Evolutionary conservation across 2,888 invertebrate species (phyloP).

Genomic region (Habrosyne pyritoides): DNA sequence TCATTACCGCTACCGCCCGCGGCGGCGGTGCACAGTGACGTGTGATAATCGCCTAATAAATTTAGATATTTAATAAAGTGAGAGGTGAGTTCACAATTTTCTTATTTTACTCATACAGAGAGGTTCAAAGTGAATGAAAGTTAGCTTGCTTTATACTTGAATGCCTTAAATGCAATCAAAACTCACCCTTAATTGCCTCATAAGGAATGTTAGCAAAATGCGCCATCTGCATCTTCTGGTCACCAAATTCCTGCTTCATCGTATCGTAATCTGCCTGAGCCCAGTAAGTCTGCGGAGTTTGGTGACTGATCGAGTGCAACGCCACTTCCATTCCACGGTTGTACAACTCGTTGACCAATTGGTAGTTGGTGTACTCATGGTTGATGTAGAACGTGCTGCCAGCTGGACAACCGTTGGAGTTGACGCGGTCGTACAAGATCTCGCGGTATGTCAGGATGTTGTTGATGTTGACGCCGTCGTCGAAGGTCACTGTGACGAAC

Average conservation of each 20-base stretch:
- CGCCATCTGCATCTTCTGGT: constrained; percentile 79
- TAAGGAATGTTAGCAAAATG: constrained; percentile 81
- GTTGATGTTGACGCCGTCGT: constrained; percentile 84
- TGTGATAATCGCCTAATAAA: too few relatives aligned
- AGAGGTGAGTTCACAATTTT: too few relatives aligned
- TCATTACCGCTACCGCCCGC: too few relatives aligned
- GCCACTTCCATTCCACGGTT: constrained; percentile 86
- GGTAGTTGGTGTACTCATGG: constrained; percentile 89
- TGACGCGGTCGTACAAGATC: constrained; percentile 78
- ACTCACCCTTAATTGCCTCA: constrained; percentile 59
- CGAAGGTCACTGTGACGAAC: constrained; percentile 87
- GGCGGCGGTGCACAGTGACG: too few relatives aligned
- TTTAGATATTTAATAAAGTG: too few relatives aligned
- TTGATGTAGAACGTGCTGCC: constrained; percentile 88
- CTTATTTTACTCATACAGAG: too few relatives aligned
- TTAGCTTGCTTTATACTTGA: too few relatives aligned
- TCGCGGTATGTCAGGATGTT: constrained; percentile 82
- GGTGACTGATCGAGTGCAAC: constrained; percentile 87
- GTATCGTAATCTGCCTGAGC: constrained; percentile 72
- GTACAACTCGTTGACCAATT: constrained; percentile 84
- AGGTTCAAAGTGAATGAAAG: too few relatives aligned
- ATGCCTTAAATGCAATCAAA: too few relatives aligned
- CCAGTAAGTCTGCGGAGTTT: constrained; percentile 83
- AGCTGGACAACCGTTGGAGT: constrained; percentile 86
- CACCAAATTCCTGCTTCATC: constrained; percentile 83